Evolutionary conservation across 2,888 invertebrate species (phyloP), one percentile per base, ranked within the genome.

Genomic region (Drosophila niveifrons): DNA sequence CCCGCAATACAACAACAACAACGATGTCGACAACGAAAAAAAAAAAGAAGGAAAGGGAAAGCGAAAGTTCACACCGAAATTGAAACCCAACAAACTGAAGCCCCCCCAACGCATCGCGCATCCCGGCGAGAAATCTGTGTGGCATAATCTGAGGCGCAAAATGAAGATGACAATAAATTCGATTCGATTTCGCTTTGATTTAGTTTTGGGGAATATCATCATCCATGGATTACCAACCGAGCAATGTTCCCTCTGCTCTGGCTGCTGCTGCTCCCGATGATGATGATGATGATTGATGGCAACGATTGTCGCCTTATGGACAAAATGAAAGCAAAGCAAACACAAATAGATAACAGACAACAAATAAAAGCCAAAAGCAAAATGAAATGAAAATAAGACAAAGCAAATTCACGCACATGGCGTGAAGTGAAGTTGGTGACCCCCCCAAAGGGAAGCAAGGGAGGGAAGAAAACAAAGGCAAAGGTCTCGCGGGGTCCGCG

Each of bases 131-230:
- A 47, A 80, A 76, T 78, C 74, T 72, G 80, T 82, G 79, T 72
- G 57, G 77, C 86, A 82, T 85, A 79, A 84, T 74, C 77, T 79
- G 68, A 85, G 88, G 88, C 88, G 67, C 82, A 88, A 89, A 85
- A 85, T 84, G 88, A 80, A 85, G 89, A 82, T 82, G 85, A 88
- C 85, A 88, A 88, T 85, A 89, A 85, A 85, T 89, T 85, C 90
- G 90, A 88, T 85, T 85, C 88, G 85, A 89, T 89, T 85, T 85
- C 75, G 78, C 82, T 89, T 89, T 85, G 89, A 85, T 85, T 89
- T 85, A 85, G 89, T 85, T 85, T 82, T 75, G 68, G 68, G 72
- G 74, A 84, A 89, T 81, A 89, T 87, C 84, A 84, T 84, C 84
- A 89, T 71, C 66, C 82, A 72, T 81, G 88, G 85, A 84, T 89